phyloP scores from a whole-genome alignment of 2,888 invertebrate genomes.

The Archips crataeganus region DNA sequence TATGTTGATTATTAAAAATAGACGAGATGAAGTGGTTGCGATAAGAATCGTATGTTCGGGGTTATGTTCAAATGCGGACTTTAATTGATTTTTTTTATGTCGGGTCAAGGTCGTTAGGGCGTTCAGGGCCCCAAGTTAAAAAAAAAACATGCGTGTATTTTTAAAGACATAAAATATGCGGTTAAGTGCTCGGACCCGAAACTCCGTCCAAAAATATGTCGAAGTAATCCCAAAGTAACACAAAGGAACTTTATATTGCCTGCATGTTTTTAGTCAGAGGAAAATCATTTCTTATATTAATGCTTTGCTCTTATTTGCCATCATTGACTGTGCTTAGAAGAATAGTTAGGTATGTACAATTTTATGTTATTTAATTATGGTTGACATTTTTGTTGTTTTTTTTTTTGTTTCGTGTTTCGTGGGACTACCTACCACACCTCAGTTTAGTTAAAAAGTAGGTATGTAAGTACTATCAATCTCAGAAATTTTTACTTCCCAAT shows the following conservation, averaged over 20 bases:
- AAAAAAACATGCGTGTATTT: not conserved
- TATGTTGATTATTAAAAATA: slow-evolving; percentile 19
- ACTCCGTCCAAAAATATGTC: slow-evolving; percentile 6
- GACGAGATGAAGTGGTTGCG: not conserved
- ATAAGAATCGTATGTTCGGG: slow-evolving; percentile 9
- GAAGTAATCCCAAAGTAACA: not conserved
- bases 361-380: too few species aligned
- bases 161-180: slow-evolving; percentile 12
- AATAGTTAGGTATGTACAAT: too few species aligned
- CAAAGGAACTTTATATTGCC: not conserved
- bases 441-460: too few species aligned
- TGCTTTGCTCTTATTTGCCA: too few species aligned
- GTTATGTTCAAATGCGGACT: not conserved
- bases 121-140: not conserved
- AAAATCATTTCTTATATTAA: too few species aligned
- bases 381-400: too few species aligned
- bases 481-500: too few species aligned
- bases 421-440: too few species aligned
- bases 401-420: too few species aligned
- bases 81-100: not conserved
- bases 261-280: not conserved
- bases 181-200: not conserved
- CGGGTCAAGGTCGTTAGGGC: not conserved
- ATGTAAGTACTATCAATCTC: too few species aligned
- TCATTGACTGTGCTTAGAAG: too few species aligned